Evolutionary conservation across 2,888 invertebrate species (phyloP).

Genomic region (Lasioglossum marginatum): DNA sequence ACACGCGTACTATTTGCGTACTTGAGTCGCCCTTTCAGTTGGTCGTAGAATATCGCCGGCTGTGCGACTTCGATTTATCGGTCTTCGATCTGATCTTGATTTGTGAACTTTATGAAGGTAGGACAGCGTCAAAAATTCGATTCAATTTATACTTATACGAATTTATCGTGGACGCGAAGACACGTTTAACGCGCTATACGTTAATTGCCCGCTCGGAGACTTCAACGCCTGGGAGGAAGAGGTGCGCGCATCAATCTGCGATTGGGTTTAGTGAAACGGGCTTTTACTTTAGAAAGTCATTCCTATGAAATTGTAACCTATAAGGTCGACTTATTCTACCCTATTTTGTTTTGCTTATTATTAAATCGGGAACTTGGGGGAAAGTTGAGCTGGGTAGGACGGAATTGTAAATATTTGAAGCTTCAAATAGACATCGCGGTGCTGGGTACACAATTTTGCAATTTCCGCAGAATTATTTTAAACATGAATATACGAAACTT

Average conservation of each 20-base stretch:
- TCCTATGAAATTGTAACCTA: background rate
- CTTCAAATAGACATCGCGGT: background rate
- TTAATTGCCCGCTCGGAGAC: background rate
- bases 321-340: background rate
- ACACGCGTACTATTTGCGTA: background rate
- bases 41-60: background rate
- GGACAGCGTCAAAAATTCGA: background rate
- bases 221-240: background rate
- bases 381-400: background rate
- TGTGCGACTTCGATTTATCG: background rate
- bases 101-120: background rate
- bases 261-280: background rate
- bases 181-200: background rate
- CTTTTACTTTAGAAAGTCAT: background rate
- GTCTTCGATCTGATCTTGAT: background rate
- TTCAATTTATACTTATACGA: no score
- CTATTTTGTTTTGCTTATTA: background rate
- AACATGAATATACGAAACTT: background rate
- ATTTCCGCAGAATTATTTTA: background rate
- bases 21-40: background rate
- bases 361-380: background rate
- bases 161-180: background rate
- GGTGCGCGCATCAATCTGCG: background rate
- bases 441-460: background rate
- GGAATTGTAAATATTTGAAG: background rate